Percentiles rank a stretch among this genome's conserved stretches.
Evolutionary conservation across 2,113 vertebrate genomes (phyloP).

Genomic region (Eclectus roratus): DNA sequence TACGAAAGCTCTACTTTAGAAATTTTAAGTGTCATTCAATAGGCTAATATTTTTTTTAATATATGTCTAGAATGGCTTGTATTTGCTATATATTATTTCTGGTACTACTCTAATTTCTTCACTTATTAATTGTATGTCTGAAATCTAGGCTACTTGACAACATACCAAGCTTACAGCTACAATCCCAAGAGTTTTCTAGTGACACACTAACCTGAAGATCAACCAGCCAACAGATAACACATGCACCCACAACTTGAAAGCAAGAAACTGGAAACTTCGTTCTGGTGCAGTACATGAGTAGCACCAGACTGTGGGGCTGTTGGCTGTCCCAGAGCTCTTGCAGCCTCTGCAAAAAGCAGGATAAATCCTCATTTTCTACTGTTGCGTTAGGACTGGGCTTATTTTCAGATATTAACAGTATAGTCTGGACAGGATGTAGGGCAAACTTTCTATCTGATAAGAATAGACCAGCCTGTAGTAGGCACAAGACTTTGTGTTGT

Average conservation of each 20-base stretch:
- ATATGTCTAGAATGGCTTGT: neutral
- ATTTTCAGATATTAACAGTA: neutral
- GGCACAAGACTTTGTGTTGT: neutral
- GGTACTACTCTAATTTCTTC: neutral
- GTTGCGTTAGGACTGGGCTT: neutral
- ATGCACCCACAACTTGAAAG: neutral
- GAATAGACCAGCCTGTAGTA: neutral
- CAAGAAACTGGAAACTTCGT: neutral
- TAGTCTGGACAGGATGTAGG: neutral
- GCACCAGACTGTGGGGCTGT: conserved; percentile 60
- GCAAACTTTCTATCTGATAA: neutral
- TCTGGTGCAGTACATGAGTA: conserved; percentile 7
- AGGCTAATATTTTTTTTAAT: neutral
- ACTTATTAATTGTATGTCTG: neutral
- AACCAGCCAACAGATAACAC: too few species aligned
- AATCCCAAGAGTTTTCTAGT: neutral
- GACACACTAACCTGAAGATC: neutral
- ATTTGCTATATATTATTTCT: neutral
- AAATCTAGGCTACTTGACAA: neutral
- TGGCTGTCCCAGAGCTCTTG: neutral
- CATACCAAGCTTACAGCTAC: neutral
- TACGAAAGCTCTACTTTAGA: neutral
- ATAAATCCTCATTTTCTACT: neutral
- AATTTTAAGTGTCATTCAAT: neutral
- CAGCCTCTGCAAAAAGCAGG: neutral